These are phyloP conservation scores for Pocota personata DNA, from an alignment of 2,888 invertebrate species.

Conservation along the genomic window DNA sequence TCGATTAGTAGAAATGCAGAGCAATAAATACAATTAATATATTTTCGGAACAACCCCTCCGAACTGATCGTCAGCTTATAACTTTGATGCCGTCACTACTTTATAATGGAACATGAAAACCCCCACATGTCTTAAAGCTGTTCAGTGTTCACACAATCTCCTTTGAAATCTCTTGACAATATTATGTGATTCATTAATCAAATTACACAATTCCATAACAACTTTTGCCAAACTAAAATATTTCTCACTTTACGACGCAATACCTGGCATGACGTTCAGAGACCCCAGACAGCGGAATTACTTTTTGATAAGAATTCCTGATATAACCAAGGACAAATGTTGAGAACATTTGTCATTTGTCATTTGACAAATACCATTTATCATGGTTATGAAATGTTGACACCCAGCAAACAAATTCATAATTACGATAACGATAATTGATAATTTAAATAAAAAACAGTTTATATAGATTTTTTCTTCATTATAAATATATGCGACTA, in stretches of 20 bases:
- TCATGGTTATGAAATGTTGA: background rate
- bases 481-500: slow-evolving; percentile 45
- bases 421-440: slow-evolving; percentile 15
- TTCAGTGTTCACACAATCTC: background rate
- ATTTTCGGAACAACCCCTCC: no score
- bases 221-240: background rate
- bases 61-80: no score
- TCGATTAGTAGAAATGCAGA: no score
- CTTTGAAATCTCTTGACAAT: background rate
- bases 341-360: background rate
- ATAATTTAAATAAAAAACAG: slow-evolving; percentile 19
- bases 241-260: background rate
- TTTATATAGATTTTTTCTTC: slow-evolving; percentile 12
- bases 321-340: background rate
- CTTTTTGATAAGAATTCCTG: background rate
- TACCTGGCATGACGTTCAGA: background rate
- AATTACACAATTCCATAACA: background rate
- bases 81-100: no score
- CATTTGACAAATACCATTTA: background rate
- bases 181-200: background rate
- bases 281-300: background rate
- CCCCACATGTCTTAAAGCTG: no score
- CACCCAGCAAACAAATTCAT: background rate
- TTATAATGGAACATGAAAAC: background rate
- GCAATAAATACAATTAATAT: no score